phyloP scores from a whole-genome alignment of 2,888 invertebrate species.

The Ypsolopha scabrella region DNA sequence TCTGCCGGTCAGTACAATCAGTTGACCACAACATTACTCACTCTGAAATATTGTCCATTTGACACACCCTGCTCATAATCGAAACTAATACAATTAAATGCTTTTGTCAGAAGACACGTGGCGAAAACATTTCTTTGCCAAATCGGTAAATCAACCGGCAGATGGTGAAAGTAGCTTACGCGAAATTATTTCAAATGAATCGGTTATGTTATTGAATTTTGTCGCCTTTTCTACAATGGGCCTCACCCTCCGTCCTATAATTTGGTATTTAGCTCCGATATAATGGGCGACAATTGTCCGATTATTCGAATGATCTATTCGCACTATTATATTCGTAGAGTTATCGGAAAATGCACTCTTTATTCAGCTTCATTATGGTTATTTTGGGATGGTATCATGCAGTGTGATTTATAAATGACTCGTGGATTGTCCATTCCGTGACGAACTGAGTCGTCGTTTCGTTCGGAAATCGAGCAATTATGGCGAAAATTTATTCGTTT shows the following conservation, averaged over 20 bases:
- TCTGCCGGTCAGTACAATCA: neutral
- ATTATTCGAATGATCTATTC: conserved; percentile 21
- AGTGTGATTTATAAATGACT: conserved; percentile 8
- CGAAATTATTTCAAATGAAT: conserved; percentile 30
- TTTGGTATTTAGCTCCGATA: conserved; percentile 28
- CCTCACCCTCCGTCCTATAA: conserved; percentile 20
- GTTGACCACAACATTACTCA: conserved; percentile 1
- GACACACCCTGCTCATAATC: conserved; percentile 47
- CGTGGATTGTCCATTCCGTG: conserved; percentile 33
- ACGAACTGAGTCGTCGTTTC: conserved; percentile 50
- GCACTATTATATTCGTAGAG: neutral
- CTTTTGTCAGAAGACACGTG: conserved; percentile 46
- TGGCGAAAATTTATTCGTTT: conserved; percentile 46
- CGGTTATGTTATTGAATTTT: conserved; percentile 25
- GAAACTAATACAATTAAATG: conserved; percentile 42
- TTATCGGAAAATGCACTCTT: neutral
- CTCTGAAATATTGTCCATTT: conserved; percentile 38
- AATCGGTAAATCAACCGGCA: conserved; percentile 20
- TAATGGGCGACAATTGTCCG: conserved; percentile 25
- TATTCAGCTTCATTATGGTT: neutral
- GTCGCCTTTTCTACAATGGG: conserved; percentile 17
- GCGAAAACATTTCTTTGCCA: conserved; percentile 31
- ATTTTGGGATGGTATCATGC: neutral
- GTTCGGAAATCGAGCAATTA: conserved; percentile 61
- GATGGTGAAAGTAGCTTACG: conserved; percentile 38